Evolutionary conservation across 2,888 invertebrate genomes (phyloP).

Genomic region (Schizotus pectinicornis): DNA sequence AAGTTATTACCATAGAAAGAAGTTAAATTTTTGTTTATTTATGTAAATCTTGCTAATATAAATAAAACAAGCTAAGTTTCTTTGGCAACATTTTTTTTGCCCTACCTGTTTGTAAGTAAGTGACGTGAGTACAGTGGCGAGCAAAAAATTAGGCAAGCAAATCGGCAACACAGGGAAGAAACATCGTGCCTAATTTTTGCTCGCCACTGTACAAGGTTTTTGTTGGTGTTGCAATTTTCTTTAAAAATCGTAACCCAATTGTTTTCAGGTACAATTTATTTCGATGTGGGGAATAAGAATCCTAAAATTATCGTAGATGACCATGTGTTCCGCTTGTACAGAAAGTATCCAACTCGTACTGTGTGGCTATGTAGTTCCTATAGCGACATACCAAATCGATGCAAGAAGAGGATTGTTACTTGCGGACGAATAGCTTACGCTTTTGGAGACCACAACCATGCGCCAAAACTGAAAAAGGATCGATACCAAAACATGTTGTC

Average conservation of each 20-base stretch:
- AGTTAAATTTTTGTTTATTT: conserved; percentile 11
- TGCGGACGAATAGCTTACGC: conserved; percentile 35
- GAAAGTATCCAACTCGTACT: conserved; percentile 31
- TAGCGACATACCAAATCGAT: conserved; percentile 28
- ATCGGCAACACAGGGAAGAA: no score
- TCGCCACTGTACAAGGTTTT: no score
- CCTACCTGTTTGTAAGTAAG: no score
- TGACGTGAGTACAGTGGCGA: no score
- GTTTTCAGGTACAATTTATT: conserved; percentile 31
- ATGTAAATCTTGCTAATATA: neutral
- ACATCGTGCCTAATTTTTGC: no score
- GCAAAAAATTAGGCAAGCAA: no score
- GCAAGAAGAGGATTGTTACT: conserved; percentile 40
- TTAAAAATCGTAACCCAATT: no score
- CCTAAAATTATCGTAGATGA: conserved; percentile 38
- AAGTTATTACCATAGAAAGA: conserved; percentile 38
- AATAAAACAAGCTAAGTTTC: no score
- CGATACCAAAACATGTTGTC: conserved; percentile 40
- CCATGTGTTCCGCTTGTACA: conserved; percentile 32
- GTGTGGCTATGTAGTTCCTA: conserved; percentile 37
- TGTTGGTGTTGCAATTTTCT: no score
- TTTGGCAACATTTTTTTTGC: no score
- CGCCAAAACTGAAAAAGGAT: conserved; percentile 31
- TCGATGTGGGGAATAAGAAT: conserved; percentile 36
- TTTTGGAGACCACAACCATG: conserved; percentile 40